A percentile compares a stretch with the other conserved stretches of the same genome.
phyloP scores from a whole-genome alignment of 2,888 invertebrate species.

The Himalopsyche japonica region DNA sequence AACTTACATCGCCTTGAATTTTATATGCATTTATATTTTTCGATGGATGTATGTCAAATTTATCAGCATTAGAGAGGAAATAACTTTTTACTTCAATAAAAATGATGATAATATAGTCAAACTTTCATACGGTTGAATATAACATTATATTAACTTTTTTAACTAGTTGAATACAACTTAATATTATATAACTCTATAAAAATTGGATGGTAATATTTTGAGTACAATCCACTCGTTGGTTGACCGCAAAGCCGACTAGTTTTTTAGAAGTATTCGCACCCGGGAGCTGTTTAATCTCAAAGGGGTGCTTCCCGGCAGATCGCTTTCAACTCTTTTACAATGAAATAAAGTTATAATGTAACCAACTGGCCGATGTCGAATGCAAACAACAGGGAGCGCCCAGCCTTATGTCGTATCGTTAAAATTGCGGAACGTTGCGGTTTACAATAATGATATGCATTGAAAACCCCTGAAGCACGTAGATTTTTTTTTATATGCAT shows the following conservation, averaged over 20 bases:
- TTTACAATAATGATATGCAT: conserved; percentile 11
- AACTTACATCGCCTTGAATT: too few species aligned
- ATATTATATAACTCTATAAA: too few species aligned
- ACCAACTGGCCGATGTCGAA: not conserved
- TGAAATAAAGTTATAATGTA: conserved; percentile 4
- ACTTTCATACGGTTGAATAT: too few species aligned
- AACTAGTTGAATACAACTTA: too few species aligned
- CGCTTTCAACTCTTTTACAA: conserved; percentile 17
- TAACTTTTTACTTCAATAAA: too few species aligned
- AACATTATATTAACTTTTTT: too few species aligned
- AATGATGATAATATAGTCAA: too few species aligned
- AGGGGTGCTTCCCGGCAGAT: not conserved
- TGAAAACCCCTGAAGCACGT: conserved; percentile 14
- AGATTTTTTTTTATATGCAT: not conserved
- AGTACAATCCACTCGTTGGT: too few species aligned
- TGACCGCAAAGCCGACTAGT: not conserved
- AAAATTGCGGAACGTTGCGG: conserved; percentile 8
- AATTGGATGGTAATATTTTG: too few species aligned
- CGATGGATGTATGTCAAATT: too few species aligned
- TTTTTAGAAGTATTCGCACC: not conserved
- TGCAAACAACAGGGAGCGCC: conserved; percentile 2
- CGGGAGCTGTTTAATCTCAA: not conserved
- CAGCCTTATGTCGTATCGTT: conserved; percentile 7
- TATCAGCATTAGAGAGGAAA: too few species aligned
- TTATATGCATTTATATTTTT: too few species aligned